A percentile compares a stretch with the other conserved stretches of the same genome.
These are phyloP conservation scores for Drosophila virilis DNA, from an alignment of 1,140 invertebrate genomes.

Conservation along the genomic window DNA sequence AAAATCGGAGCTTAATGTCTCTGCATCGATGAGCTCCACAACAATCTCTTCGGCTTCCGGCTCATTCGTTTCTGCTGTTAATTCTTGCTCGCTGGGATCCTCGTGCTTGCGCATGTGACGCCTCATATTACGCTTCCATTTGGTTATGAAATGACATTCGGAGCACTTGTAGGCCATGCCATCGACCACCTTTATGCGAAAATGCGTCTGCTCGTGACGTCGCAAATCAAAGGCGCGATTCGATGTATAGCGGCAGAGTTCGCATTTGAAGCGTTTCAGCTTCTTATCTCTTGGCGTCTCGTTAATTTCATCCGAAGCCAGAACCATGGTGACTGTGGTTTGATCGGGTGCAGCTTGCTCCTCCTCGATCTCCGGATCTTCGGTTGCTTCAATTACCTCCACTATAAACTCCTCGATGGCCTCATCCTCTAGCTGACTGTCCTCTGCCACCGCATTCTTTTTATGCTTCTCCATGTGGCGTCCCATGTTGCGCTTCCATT, in stretches of 20 bases:
- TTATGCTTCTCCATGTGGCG: conserved; percentile 29
- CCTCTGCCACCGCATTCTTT: background rate
- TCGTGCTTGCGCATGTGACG: conserved; percentile 24
- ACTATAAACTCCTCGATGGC: conserved; percentile 26
- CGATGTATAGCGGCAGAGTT: conserved; percentile 30
- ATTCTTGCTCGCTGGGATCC: background rate
- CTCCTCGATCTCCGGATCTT: background rate
- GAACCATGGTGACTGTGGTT: background rate
- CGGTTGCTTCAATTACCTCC: conserved; percentile 12
- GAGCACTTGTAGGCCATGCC: conserved; percentile 21
- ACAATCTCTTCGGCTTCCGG: background rate
- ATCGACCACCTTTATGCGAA: background rate
- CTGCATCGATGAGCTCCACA: conserved; percentile 16
- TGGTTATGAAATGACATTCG: conserved; percentile 27
- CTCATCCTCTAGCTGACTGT: background rate
- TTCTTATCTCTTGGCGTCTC: background rate
- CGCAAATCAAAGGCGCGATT: conserved; percentile 33
- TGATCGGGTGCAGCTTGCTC: background rate
- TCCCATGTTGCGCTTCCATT: conserved; percentile 34
- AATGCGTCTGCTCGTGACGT: conserved; percentile 22
- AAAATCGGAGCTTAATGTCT: conserved; percentile 2
- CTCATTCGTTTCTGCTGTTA: background rate
- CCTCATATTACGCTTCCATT: conserved; percentile 37
- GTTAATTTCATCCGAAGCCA: background rate
- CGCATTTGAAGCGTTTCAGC: conserved; percentile 28